phyloP scores from a whole-genome alignment of 2,113 vertebrate species.

The Pseudolaguvia tuberculata region DNA sequence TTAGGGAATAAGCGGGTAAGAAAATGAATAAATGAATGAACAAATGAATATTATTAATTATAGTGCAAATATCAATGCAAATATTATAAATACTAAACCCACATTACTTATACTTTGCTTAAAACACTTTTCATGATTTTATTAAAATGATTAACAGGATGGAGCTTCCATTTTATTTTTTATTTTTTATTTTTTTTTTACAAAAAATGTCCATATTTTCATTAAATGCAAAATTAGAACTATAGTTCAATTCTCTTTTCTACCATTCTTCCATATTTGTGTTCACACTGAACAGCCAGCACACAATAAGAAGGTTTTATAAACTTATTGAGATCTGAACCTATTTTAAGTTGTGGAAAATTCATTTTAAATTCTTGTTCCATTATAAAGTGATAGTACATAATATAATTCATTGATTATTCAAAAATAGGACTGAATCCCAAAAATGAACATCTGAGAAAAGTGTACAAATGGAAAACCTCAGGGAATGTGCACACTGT shows the following conservation, averaged over 20 bases:
- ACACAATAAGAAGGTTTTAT: background rate
- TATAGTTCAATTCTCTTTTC: background rate
- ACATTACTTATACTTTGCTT: background rate
- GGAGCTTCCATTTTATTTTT: background rate
- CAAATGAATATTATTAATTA: too few relatives aligned
- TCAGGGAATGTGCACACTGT: background rate
- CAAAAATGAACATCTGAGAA: slow-evolving; percentile 4
- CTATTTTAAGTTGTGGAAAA: too few relatives aligned
- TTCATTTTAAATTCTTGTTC: too few relatives aligned
- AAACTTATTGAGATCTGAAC: background rate
- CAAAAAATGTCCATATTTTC: too few relatives aligned
- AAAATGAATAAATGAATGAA: too few relatives aligned
- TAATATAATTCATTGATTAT: background rate
- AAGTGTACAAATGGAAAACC: background rate
- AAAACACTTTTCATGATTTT: background rate
- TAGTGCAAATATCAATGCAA: too few relatives aligned
- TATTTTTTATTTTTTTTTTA: too few relatives aligned
- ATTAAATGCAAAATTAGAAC: background rate
- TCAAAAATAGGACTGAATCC: background rate
- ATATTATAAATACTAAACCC: background rate
- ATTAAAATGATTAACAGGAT: background rate
- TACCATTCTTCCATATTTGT: background rate
- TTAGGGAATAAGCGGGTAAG: too few relatives aligned
- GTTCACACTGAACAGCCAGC: background rate
- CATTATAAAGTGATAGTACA: background rate